phyloP scores from a whole-genome alignment of 2,113 vertebrate genomes.

The Oncorhynchus masou region DNA sequence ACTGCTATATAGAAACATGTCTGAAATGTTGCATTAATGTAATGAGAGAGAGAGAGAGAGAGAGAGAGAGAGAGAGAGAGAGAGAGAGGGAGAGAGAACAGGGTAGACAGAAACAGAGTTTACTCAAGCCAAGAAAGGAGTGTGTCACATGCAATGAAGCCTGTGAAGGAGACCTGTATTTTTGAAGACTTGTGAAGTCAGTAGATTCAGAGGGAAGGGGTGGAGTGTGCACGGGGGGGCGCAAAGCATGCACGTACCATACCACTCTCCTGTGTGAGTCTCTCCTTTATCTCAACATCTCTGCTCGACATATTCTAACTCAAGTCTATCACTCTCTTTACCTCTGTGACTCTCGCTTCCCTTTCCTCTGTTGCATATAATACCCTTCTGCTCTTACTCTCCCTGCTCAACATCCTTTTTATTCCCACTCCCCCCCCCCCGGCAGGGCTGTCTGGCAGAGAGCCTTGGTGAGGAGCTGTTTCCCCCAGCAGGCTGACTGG shows the following conservation, averaged over 20 bases:
- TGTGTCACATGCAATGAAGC: conserved; percentile 67
- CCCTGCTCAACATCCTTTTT: conserved; percentile 10
- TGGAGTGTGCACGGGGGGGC: conserved; percentile 6
- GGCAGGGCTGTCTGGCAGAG: conserved; percentile 40
- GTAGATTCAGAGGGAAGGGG: background rate
- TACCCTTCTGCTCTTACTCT: background rate
- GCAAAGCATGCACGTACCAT: no score
- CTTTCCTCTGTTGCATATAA: background rate
- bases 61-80: no score
- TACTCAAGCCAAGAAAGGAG: conserved; percentile 45
- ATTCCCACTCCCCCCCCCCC: conserved; percentile 20
- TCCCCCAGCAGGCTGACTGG: conserved; percentile 42
- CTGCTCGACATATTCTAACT: no score
- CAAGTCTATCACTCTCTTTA: background rate
- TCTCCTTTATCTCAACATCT: no score
- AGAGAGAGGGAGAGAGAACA: conserved; percentile 16
- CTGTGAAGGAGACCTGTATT: conserved; percentile 58
- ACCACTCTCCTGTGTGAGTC: no score
- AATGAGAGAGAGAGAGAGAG: conserved; percentile 18
- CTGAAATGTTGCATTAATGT: background rate
- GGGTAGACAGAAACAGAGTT: conserved; percentile 27
- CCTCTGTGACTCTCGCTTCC: background rate
- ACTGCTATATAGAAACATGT: no score
- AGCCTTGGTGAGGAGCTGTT: conserved; percentile 28
- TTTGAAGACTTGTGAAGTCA: conserved; percentile 65